A percentile compares a stretch with the other conserved stretches of the same genome.
Conservation (phyloP, 2,888 invertebrate species). For the Eledona agricola region DNA sequence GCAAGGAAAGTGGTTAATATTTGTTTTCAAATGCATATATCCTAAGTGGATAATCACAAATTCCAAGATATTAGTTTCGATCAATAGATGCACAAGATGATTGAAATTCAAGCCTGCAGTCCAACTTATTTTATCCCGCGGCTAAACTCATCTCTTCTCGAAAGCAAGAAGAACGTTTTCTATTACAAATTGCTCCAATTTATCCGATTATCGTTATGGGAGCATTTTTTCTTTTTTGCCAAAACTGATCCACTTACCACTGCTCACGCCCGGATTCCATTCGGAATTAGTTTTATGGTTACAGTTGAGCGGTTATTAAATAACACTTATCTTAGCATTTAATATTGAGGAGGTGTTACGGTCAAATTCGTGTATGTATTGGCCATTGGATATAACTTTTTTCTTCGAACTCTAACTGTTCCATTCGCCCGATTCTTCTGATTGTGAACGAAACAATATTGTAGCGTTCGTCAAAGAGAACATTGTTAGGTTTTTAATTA, state of each 20-base stretch:
- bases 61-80: too few relatives aligned
- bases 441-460: slow-evolving; percentile 26
- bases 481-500: slow-evolving; percentile 31
- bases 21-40: too few relatives aligned
- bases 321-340: slow-evolving; percentile 37
- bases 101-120: too few relatives aligned
- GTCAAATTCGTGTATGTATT: slow-evolving; percentile 36
- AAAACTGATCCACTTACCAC: slow-evolving; percentile 21
- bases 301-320: slow-evolving; percentile 37
- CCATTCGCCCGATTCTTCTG: slow-evolving; percentile 6
- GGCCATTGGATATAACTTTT: slow-evolving; percentile 22
- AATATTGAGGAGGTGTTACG: slow-evolving; percentile 35
- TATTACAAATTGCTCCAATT: slow-evolving; percentile 25
- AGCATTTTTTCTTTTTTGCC: slow-evolving; percentile 16
- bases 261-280: slow-evolving; percentile 23
- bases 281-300: slow-evolving; percentile 32
- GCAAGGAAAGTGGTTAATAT: too few relatives aligned
- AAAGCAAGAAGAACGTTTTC: too few relatives aligned
- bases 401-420: slow-evolving; percentile 27
- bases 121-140: too few relatives aligned
- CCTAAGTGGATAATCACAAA: too few relatives aligned
- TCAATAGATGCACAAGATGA: too few relatives aligned
- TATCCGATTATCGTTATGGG: slow-evolving; percentile 21
- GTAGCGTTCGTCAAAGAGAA: slow-evolving; percentile 4
- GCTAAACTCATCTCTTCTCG: too few relatives aligned